Conservation (phyloP, 2,113 vertebrate species). For the Oncorhynchus keta region DNA sequence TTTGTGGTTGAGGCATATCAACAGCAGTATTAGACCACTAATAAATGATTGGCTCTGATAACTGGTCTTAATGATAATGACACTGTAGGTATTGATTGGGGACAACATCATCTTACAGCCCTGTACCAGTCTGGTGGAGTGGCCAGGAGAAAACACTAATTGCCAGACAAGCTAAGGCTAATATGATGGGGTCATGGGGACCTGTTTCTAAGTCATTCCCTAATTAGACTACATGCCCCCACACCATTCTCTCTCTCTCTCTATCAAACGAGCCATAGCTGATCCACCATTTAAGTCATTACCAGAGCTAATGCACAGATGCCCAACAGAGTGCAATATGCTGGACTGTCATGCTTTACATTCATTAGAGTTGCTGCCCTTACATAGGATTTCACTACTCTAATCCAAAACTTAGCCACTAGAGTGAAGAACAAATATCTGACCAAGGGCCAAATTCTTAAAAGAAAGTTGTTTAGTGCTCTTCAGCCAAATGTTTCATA, state of each 20-base stretch:
- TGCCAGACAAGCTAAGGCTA: background rate
- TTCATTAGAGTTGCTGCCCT: no score
- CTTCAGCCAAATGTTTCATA: no score
- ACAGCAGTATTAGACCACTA: no score
- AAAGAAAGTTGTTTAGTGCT: no score
- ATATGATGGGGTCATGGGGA: constrained; percentile 67
- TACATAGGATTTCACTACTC: no score
- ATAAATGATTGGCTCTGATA: no score
- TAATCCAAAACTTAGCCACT: no score
- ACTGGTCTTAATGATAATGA: no score
- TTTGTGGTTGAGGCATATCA: no score
- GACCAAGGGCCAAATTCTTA: no score
- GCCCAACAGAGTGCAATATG: constrained; percentile 54
- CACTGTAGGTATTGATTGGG: background rate
- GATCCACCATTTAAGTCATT: constrained; percentile 94
- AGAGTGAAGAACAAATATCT: no score
- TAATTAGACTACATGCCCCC: constrained; percentile 87
- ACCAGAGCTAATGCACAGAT: constrained; percentile 84
- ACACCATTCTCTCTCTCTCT: constrained; percentile 72
- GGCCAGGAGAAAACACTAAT: background rate
- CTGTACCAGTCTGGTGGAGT: background rate
- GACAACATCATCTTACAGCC: background rate
- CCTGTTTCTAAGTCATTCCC: constrained; percentile 81
- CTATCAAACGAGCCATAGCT: constrained; percentile 88
- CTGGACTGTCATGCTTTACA: no score